Evolutionary conservation across 2,113 vertebrate species (phyloP).

Genomic region (Mionectes macconnelli): DNA sequence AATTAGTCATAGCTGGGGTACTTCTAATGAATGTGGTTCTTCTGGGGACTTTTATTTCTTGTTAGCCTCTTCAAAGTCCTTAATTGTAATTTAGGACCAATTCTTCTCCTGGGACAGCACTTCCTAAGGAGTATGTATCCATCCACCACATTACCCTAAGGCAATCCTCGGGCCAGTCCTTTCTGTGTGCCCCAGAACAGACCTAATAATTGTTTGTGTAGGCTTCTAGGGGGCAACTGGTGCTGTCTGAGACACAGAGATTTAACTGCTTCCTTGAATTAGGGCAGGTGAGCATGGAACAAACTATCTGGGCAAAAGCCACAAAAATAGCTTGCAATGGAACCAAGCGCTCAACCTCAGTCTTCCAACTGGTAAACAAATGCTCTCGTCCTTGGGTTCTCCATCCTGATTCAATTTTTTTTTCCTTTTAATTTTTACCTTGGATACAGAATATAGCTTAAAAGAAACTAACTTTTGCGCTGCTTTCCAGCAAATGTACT

Average conservation of each 20-base stretch:
- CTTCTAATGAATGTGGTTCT: background rate
- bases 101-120: background rate
- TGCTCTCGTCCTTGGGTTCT: background rate
- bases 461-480: background rate
- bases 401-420: background rate
- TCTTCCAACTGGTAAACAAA: background rate
- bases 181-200: background rate
- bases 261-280: background rate
- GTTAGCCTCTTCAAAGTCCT: background rate
- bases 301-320: background rate
- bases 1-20: background rate
- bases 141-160: background rate
- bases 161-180: background rate
- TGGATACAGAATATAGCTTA: background rate
- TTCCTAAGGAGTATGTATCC: background rate
- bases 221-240: background rate
- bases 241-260: background rate
- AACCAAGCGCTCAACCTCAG: rapidly evolving
- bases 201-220: background rate
- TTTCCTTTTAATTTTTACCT: background rate
- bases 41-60: background rate
- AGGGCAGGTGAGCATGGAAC: background rate
- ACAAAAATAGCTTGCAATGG: background rate
- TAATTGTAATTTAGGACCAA: background rate
- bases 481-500: background rate